Evolutionary conservation across 2,888 invertebrate species (phyloP).

Genomic region (Amiota mariae): DNA sequence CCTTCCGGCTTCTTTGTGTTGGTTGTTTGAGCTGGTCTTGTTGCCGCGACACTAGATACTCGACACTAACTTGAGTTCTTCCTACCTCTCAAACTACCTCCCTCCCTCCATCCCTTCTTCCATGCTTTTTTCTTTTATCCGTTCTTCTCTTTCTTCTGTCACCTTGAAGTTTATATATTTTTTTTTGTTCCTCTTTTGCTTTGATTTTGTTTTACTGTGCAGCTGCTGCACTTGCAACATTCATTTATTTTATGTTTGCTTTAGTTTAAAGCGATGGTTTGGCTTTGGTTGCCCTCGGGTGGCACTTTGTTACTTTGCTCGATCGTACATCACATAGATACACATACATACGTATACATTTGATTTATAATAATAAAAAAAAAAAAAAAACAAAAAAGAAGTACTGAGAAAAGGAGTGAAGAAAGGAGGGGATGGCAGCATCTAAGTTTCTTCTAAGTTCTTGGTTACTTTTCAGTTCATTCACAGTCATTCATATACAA

Average conservation of each 20-base stretch:
- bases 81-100: background rate
- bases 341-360: no score
- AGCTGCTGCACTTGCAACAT: slow-evolving; percentile 21
- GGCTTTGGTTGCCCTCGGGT: slow-evolving; percentile 29
- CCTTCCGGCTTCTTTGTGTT: slow-evolving; percentile 43
- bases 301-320: slow-evolving; percentile 26
- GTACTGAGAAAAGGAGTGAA: slow-evolving; percentile 17
- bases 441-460: slow-evolving; percentile 32
- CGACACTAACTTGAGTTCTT: background rate
- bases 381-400: no score
- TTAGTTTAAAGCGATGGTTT: slow-evolving; percentile 12
- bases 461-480: background rate
- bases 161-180: no score
- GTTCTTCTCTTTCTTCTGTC: no score
- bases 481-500: slow-evolving; percentile 45
- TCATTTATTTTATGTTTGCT: slow-evolving; percentile 6
- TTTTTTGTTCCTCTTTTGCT: no score
- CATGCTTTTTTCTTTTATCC: no score
- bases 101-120: no score
- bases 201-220: background rate
- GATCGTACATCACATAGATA: background rate
- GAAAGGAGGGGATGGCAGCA: background rate
- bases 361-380: no score
- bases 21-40: slow-evolving; percentile 47
- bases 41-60: background rate